Evolutionary conservation across 2,797 vertebrate species (phyloP), one percentile per base, ranked within the genome.

Genomic region (Rhinoraja longicauda): DNA sequence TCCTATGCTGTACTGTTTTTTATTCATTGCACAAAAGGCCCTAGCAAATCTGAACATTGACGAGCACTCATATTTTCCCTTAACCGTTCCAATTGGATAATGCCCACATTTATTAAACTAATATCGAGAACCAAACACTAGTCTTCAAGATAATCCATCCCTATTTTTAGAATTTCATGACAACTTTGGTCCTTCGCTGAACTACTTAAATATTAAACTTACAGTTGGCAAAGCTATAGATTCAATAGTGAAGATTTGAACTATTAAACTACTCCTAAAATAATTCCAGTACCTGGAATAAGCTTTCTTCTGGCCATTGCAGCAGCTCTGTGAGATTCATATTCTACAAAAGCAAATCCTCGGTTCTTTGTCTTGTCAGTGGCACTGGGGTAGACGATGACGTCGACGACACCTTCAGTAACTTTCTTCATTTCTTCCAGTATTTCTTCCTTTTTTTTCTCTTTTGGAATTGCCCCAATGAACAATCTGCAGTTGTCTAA

Each of bases 401-500:
- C 98, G 94, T 99, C 97, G 94, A 98, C 96, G 94, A 99, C 98
- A 5, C 98, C 98, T 93, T 99, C 97, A 0, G 98, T 98, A 94
- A 98, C 96, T 96, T 98, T 98, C 93, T 95, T 97, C 97, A 99
- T 98, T 96, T 98, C 98, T 93, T 97, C 98, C 94, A 98, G 93
- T 95, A 99, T 98, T 95, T 99, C 98, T 72, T 98, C 97, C 94
- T 97, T 99, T 93, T 95, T 98, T 96, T 97, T 98, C 94, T 99
- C 98, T 95, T 97, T 99, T 79, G 98, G 98, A 95, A 99, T 98
- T 93, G 97, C 97, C 94, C 98, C 98, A 90, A 99, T 97, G 95
- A 99, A 99, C 73, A 99, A 97, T 26, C 98, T 97, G 94, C 98
- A 99, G 96, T 99, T 99, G 95, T 99, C 97, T 95, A 99, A 96